Evolutionary conservation across 2,888 invertebrate genomes (phyloP).

Genomic region (Drosophila anceps): DNA sequence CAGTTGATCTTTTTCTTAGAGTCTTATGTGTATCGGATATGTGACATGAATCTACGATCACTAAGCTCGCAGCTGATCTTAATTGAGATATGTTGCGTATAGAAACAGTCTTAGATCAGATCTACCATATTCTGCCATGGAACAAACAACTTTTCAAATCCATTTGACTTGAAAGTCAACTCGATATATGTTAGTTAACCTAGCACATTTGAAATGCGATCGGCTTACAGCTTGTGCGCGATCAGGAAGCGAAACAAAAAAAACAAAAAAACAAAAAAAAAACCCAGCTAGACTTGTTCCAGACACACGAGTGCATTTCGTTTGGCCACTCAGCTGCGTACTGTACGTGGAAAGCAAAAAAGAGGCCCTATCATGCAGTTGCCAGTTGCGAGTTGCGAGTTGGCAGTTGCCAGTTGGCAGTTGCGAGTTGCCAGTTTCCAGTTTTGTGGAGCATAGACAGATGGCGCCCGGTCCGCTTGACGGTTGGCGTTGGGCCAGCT

Average conservation of each 20-base stretch:
- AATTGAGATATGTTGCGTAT: neutral
- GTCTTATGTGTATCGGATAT: neutral
- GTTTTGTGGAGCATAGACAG: constrained; percentile 23
- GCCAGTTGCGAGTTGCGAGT: constrained; percentile 15
- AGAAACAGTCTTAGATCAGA: neutral
- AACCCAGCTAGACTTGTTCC: constrained; percentile 22
- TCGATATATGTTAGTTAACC: neutral
- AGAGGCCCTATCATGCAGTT: neutral
- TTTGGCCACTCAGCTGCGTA: constrained; percentile 1
- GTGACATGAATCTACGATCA: neutral
- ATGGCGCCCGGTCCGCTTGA: constrained; percentile 34
- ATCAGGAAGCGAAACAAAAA: constrained; percentile 15
- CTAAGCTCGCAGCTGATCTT: neutral
- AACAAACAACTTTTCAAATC: neutral
- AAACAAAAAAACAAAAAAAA: constrained; percentile 4
- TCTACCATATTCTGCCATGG: neutral
- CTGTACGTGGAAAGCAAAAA: constrained; percentile 9
- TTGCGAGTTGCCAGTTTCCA: constrained; percentile 23
- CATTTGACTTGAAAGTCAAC: neutral
- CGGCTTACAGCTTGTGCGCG: neutral
- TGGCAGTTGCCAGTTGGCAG: constrained; percentile 18
- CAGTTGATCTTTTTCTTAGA: neutral
- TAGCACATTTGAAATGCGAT: neutral
- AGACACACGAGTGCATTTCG: constrained; percentile 4
- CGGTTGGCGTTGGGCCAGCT: constrained; percentile 42